These are phyloP conservation scores for Xylocampa areola DNA, from an alignment of 2,888 invertebrate species.

Conservation along the genomic window DNA sequence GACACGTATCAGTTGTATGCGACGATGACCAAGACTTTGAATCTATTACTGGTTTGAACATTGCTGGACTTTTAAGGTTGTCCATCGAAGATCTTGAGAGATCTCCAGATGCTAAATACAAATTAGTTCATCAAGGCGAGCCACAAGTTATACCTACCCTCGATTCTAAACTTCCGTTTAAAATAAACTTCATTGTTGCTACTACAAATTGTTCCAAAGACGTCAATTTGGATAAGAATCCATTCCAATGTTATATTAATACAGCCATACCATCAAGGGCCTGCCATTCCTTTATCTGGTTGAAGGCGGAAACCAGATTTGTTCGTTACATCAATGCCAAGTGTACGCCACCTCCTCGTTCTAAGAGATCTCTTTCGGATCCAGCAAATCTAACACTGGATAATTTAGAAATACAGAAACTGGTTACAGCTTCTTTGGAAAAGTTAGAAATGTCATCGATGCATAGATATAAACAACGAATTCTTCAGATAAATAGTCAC, in stretches of 20 bases:
- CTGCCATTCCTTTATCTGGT: slow-evolving; percentile 73
- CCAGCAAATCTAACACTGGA: slow-evolving; percentile 64
- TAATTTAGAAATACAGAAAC: slow-evolving; percentile 68
- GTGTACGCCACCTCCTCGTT: slow-evolving; percentile 57
- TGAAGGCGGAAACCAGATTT: slow-evolving; percentile 66
- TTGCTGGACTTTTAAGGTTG: slow-evolving; percentile 63
- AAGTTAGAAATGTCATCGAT: slow-evolving; percentile 79
- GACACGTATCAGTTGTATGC: slow-evolving; percentile 72
- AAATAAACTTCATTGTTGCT: slow-evolving; percentile 70
- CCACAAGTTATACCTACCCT: slow-evolving; percentile 75
- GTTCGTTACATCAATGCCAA: slow-evolving; percentile 63
- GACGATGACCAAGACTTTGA: slow-evolving; percentile 73
- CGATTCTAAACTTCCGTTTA: slow-evolving; percentile 68
- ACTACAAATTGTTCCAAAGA: slow-evolving; percentile 78
- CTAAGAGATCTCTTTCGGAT: slow-evolving; percentile 68
- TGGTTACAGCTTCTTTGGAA: slow-evolving; percentile 74
- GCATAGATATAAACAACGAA: slow-evolving; percentile 78
- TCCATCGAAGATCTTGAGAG: slow-evolving; percentile 72
- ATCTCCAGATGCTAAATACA: slow-evolving; percentile 64
- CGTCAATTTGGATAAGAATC: slow-evolving; percentile 55
- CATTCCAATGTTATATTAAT: slow-evolving; percentile 67
- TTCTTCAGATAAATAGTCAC: slow-evolving; percentile 76
- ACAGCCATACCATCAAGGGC: slow-evolving; percentile 59
- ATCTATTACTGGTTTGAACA: slow-evolving; percentile 71
- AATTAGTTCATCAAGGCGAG: slow-evolving; percentile 74